Conservation (phyloP, 2,888 invertebrate genomes). For the Dicyrtomina minuta region DNA sequence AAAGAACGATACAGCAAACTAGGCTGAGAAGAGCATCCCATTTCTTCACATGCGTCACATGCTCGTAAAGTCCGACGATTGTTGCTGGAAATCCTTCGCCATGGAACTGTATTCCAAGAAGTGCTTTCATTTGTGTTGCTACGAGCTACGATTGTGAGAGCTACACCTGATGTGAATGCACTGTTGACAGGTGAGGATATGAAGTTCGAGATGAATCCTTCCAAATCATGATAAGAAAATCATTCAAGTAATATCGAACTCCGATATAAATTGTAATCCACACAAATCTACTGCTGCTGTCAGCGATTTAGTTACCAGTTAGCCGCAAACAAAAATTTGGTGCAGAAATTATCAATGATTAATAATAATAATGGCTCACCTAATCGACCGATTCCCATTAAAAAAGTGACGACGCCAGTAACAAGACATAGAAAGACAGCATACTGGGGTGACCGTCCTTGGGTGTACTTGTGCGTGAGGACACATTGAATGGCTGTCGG, state of each 20-base stretch:
- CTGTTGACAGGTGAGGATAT: constrained; percentile 87
- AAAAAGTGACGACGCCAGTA: constrained; percentile 70
- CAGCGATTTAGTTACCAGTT: no score
- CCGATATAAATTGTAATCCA: no score
- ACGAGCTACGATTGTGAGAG: constrained; percentile 85
- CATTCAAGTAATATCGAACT: no score
- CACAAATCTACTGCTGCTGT: no score
- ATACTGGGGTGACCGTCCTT: constrained; percentile 59
- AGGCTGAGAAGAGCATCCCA: constrained; percentile 77
- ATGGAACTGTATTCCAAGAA: constrained; percentile 71
- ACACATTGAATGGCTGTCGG: constrained; percentile 34
- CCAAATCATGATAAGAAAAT: no score
- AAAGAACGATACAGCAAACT: constrained; percentile 59
- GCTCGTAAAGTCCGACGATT: constrained; percentile 68
- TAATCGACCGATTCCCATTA: constrained; percentile 80
- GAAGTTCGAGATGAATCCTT: constrained; percentile 84
- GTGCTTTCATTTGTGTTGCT: constrained; percentile 78
- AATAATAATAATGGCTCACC: constrained; percentile 61
- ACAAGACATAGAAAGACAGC: constrained; percentile 75
- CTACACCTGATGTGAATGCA: constrained; percentile 87
- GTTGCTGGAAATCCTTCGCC: constrained; percentile 60
- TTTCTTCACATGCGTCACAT: constrained; percentile 66
- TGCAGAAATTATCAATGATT: no score
- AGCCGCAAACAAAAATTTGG: no score
- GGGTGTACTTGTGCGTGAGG: constrained; percentile 29